phyloP scores from a whole-genome alignment of 2,113 vertebrate genomes.

The Aviceda subcristata region DNA sequence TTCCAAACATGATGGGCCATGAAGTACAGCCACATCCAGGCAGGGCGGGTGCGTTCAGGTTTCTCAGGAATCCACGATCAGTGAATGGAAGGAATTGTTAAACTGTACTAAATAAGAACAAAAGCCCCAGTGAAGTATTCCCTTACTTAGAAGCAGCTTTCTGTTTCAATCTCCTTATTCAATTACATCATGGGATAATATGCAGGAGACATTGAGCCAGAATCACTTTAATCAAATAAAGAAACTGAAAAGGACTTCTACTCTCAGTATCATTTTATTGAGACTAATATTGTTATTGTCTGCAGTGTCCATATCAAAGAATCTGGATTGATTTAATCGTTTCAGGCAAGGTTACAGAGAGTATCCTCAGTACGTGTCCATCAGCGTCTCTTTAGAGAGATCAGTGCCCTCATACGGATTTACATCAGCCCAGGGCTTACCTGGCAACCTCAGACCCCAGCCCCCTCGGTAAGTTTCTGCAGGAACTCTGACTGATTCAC shows the following conservation, averaged over 20 bases:
- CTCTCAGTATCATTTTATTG: conserved; percentile 17
- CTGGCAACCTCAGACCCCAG: background rate
- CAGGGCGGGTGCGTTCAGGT: background rate
- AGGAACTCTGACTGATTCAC: background rate
- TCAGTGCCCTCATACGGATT: background rate
- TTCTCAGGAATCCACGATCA: background rate
- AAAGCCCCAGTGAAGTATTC: conserved; percentile 50
- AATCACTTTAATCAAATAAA: conserved; percentile 35
- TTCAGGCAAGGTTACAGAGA: background rate
- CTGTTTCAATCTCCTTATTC: conserved; percentile 10
- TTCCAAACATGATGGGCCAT: background rate
- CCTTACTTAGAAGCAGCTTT: conserved; percentile 52
- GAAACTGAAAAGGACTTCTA: conserved; percentile 19
- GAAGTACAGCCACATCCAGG: background rate
- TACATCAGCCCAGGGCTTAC: background rate
- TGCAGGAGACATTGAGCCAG: background rate
- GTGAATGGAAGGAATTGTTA: conserved; percentile 56
- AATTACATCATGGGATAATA: conserved; percentile 35
- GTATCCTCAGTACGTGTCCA: background rate
- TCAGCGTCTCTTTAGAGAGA: background rate
- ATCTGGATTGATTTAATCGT: conserved; percentile 5
- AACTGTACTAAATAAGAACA: conserved; percentile 31
- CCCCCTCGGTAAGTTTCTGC: background rate
- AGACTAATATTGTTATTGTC: conserved; percentile 47
- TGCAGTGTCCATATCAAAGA: conserved; percentile 9